A percentile compares a stretch with the other conserved stretches of the same genome.
Evolutionary conservation across 2,797 vertebrate species (phyloP).

Genomic region (Prunella strophiata): DNA sequence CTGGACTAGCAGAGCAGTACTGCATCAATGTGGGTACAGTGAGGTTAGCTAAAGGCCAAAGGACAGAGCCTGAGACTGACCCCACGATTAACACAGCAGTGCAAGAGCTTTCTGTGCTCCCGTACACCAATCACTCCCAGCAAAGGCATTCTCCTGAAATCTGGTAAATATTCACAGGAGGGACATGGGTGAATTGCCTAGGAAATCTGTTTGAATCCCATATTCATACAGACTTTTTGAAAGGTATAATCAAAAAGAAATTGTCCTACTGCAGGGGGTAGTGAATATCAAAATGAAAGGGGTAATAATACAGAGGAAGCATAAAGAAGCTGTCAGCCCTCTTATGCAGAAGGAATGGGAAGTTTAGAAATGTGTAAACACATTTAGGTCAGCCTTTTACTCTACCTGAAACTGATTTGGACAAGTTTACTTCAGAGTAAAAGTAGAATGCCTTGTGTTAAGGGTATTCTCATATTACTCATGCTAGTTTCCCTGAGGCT

Average conservation of each 20-base stretch:
- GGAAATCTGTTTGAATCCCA: neutral
- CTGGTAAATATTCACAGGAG: neutral
- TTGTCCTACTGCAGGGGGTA: neutral
- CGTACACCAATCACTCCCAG: neutral
- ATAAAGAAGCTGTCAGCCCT: neutral
- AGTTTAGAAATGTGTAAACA: neutral
- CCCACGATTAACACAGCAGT: accelerated
- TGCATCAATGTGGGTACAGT: neutral
- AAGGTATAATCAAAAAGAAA: constrained; percentile 44
- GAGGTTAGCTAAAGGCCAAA: neutral
- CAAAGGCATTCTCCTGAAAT: neutral
- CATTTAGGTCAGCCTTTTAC: neutral
- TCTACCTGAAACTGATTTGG: neutral
- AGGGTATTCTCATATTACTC: neutral
- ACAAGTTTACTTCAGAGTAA: neutral
- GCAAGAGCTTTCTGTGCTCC: neutral
- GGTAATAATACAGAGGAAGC: neutral
- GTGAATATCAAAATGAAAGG: neutral
- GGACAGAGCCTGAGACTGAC: neutral
- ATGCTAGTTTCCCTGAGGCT: neutral
- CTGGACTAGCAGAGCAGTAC: neutral
- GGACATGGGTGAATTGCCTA: neutral
- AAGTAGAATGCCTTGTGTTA: neutral
- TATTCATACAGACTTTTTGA: constrained; percentile 18
- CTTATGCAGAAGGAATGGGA: neutral